Evolutionary conservation across 2,888 invertebrate species (phyloP).

Genomic region (Sesamia inferens): DNA sequence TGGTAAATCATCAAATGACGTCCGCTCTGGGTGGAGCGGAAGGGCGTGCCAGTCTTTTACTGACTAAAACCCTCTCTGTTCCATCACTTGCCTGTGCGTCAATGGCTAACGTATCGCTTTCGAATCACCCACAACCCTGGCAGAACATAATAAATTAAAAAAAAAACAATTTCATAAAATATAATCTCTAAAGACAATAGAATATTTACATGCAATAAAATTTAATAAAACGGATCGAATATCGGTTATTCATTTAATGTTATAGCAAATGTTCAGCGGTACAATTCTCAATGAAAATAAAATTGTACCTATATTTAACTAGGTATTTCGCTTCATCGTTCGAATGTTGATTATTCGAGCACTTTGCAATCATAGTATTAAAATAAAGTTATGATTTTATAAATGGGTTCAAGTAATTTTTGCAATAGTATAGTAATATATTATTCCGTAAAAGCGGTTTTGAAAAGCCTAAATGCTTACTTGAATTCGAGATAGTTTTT

Average conservation of each 20-base stretch:
- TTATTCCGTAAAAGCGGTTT: neutral
- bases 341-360: constrained; percentile 16
- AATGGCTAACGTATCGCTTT: no score
- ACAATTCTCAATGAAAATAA: constrained; percentile 34
- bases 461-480: no score
- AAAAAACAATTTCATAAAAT: no score
- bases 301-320: constrained; percentile 27
- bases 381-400: constrained; percentile 19
- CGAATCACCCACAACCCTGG: no score
- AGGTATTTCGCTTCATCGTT: constrained; percentile 25
- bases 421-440: no score
- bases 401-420: constrained; percentile 1
- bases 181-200: neutral
- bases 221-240: constrained; percentile 31
- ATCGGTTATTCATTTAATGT: constrained; percentile 17
- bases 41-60: no score
- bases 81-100: no score
- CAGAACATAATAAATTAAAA: no score
- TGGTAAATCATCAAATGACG: no score
- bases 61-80: no score
- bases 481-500: neutral
- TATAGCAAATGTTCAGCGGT: constrained; percentile 10
- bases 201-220: no score
- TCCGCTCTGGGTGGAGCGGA: no score
- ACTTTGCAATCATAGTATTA: constrained; percentile 2